Evolutionary conservation across 2,113 vertebrate species (phyloP), one percentile per base, ranked within the genome.

Genomic region (Calidris pygmaea): DNA sequence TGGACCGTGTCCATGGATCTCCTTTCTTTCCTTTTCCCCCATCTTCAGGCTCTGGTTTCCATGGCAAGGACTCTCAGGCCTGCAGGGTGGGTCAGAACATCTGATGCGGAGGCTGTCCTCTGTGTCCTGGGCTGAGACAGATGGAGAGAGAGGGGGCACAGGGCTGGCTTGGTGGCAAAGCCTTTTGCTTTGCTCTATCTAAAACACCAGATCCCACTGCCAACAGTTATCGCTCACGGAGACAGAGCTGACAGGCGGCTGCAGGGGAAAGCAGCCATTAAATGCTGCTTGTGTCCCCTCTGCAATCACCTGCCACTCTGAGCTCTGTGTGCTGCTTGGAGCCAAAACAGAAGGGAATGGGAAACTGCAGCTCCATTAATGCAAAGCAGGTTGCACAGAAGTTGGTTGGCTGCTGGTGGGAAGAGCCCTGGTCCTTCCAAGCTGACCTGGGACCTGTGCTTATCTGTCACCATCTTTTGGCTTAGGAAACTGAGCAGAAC

Each of bases 1-100:
- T 1, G 6, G n/a, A 55, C 10, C 0, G 1, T 3, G 10, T 29
- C 71, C 27, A 30, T 30, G 53, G 29, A 55, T 62, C 32, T 53
- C 23, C 62, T 34, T 58, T 56, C 87, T 76, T 80, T 75, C 24
- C 26, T 24, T 58, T 48, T 43, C 47, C 14, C 71, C 14, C 56
- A 34, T 17, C 66, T 82, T 62, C 71, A 73, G 29, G 18, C 47
- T 81, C 47, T 73, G 80, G 27, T 71, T 79, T 79, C 73, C 47
- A 52, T 34, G 58, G 84, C 59, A 80, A 72, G 58, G 58, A 59
- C 14, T 13, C 58, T 67, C 78, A 29, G 66, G 26, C 48, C 60
- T 53, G 41, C 67, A 79, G 70, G 32, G 41, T 60, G 47, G 47
- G 45, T 80, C 27, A 79, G 62, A 29, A 35, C 39, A 60, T 22